Conservation (phyloP, 2,113 vertebrate species). For the Seriola dumerili region DNA sequence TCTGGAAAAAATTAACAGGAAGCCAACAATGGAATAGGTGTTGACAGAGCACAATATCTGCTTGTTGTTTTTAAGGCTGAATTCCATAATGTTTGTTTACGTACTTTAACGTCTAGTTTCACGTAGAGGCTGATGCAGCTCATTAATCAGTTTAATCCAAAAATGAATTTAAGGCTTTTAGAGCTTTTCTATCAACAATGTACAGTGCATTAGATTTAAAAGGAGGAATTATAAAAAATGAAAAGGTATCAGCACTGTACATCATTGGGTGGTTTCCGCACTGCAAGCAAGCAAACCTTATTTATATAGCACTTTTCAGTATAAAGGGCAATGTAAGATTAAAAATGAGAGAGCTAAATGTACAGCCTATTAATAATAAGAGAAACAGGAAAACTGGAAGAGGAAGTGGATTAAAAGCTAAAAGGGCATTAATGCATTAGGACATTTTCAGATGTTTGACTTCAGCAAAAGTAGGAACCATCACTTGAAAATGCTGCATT, state of each 20-base stretch:
- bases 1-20: neutral
- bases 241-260: neutral
- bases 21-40: slow-evolving; percentile 1
- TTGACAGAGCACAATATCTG: too few species aligned
- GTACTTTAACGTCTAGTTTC: too few species aligned
- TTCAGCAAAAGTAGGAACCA: neutral
- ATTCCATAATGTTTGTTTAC: too few species aligned
- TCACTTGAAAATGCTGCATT: neutral
- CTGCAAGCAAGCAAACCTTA: neutral
- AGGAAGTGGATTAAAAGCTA: neutral
- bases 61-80: too few species aligned
- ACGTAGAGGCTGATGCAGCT: neutral
- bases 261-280: neutral
- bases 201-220: too few species aligned
- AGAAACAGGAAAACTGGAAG: neutral
- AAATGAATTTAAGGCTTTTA: neutral
- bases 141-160: neutral
- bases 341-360: neutral
- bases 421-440: neutral
- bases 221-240: neutral
- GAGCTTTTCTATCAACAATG: neutral
- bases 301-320: neutral
- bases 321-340: neutral
- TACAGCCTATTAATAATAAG: neutral
- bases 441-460: neutral